These are phyloP conservation scores for Melanaphis sacchari DNA, from an alignment of 1,140 invertebrate genomes.

Conservation along the genomic window DNA sequence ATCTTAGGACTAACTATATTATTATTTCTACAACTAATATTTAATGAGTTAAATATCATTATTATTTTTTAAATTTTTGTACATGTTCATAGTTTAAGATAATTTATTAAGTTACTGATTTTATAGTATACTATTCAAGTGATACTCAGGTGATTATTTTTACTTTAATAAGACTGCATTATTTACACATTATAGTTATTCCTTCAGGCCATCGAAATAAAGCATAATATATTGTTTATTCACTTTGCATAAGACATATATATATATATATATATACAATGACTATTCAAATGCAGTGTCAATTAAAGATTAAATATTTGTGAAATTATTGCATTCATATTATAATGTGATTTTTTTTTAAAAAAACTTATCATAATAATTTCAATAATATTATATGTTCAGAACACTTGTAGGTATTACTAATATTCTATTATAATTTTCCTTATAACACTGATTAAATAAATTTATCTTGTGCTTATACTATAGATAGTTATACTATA, in stretches of 20 bases:
- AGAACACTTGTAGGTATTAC: not conserved
- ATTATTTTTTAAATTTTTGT: not conserved
- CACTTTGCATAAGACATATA: conserved; percentile 7
- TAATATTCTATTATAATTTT: not conserved
- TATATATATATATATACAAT: too few species aligned
- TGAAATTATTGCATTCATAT: not conserved
- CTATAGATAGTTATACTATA: not conserved
- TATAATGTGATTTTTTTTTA: conserved; percentile 6
- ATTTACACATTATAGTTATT: not conserved
- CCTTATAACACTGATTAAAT: not conserved
- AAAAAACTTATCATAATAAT: not conserved
- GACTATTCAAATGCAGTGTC: not conserved
- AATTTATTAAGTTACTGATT: not conserved
- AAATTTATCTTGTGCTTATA: not conserved
- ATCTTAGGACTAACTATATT: not conserved
- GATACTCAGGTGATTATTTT: not conserved
- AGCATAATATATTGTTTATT: not conserved
- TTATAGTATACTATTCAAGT: not conserved
- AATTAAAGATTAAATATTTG: conserved; percentile 8
- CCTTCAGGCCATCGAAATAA: not conserved
- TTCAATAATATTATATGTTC: not conserved
- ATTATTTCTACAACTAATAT: not conserved
- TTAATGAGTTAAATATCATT: not conserved
- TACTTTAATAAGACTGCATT: not conserved
- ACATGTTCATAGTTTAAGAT: not conserved